Conservation (phyloP, 2,113 vertebrate species). For the Cervus canadensis region DNA sequence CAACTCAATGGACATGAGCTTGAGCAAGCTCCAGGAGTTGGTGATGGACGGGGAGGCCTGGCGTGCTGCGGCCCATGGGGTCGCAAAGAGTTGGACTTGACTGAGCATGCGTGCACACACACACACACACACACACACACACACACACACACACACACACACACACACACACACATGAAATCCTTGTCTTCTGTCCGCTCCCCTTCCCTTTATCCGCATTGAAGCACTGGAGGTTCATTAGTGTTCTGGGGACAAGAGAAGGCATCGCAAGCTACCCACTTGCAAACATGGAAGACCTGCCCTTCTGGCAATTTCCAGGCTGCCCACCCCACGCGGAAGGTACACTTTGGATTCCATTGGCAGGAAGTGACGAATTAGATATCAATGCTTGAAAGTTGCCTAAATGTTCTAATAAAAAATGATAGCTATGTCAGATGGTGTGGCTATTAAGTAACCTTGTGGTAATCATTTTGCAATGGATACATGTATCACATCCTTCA, state of each 20-base stretch:
- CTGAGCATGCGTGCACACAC: background rate
- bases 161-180: background rate
- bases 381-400: background rate
- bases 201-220: background rate
- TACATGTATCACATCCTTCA: background rate
- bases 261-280: background rate
- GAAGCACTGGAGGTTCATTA: background rate
- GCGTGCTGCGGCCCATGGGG: background rate
- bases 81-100: rapidly evolving
- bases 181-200: background rate
- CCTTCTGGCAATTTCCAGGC: rapidly evolving
- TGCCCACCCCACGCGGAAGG: background rate
- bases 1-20: rapidly evolving
- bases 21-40: background rate
- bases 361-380: background rate
- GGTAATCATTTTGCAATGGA: background rate
- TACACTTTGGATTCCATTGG: background rate
- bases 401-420: background rate
- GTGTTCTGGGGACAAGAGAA: background rate
- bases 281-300: background rate
- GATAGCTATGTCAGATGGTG: background rate
- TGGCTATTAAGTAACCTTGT: rapidly evolving
- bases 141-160: background rate
- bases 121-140: background rate
- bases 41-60: background rate